Evolutionary conservation across 2,113 vertebrate species (phyloP).

Genomic region (Festucalex cinctus): DNA sequence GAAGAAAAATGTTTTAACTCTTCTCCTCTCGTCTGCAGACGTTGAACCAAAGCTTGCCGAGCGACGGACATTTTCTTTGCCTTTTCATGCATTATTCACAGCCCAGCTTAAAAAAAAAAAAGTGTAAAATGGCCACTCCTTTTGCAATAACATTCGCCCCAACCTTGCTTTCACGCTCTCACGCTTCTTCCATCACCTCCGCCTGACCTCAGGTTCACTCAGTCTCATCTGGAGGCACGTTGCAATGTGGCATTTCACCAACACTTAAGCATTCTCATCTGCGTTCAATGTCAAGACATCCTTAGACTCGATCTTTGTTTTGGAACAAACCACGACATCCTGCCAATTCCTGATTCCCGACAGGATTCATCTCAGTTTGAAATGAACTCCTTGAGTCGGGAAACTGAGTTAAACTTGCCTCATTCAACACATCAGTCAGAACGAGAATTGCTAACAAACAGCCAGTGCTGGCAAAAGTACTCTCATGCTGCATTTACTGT

Average conservation of each 20-base stretch:
- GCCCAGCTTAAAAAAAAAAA: constrained; percentile 18
- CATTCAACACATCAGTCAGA: no score
- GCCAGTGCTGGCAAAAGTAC: no score
- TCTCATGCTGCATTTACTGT: no score
- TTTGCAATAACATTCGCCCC: constrained; percentile 31
- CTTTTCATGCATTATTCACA: constrained; percentile 64
- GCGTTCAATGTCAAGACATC: constrained; percentile 36
- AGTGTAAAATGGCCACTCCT: constrained; percentile 50
- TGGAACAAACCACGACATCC: constrained; percentile 12
- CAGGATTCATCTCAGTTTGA: background rate
- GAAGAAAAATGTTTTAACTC: constrained; percentile 8
- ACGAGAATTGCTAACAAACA: no score
- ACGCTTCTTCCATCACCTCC: constrained; percentile 42
- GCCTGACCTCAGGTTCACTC: constrained; percentile 45
- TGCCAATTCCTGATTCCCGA: background rate
- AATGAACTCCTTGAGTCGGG: background rate
- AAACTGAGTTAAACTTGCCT: no score
- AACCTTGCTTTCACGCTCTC: constrained; percentile 37
- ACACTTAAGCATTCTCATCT: constrained; percentile 44
- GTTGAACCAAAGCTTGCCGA: constrained; percentile 29
- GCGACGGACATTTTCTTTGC: constrained; percentile 29
- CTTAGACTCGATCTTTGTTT: constrained; percentile 21
- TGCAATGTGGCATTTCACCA: constrained; percentile 22
- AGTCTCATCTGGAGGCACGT: constrained; percentile 20
- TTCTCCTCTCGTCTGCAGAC: constrained; percentile 27